Evolutionary conservation across 2,113 vertebrate genomes (phyloP).

Genomic region (Hippocampus abdominalis): DNA sequence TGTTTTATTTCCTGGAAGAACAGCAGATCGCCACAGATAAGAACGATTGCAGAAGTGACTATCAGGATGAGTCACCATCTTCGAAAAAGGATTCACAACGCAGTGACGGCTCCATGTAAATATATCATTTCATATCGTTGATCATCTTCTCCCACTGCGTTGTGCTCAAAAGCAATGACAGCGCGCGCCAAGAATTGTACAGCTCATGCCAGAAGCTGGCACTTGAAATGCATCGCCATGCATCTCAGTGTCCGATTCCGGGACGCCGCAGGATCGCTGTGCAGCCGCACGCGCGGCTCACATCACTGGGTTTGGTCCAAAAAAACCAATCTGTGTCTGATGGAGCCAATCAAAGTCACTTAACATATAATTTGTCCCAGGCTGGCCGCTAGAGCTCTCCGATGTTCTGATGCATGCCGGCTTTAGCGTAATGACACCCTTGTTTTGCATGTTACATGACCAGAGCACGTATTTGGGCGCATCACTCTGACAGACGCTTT

Average conservation of each 20-base stretch:
- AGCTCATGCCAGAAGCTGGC: neutral
- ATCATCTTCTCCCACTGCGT: too few relatives aligned
- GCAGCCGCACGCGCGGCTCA: neutral
- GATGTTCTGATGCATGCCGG: neutral
- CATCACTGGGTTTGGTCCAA: neutral
- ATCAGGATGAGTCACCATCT: too few relatives aligned
- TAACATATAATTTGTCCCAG: neutral
- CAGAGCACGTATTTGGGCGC: conserved; percentile 1
- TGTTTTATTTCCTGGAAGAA: too few relatives aligned
- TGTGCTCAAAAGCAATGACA: too few relatives aligned
- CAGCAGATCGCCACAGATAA: too few relatives aligned
- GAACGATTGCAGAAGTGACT: too few relatives aligned
- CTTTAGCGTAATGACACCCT: neutral
- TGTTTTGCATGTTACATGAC: conserved; percentile 8
- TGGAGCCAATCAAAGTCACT: neutral
- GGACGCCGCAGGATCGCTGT: neutral
- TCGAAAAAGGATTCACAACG: too few relatives aligned
- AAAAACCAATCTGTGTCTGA: neutral
- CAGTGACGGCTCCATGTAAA: too few relatives aligned
- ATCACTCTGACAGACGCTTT: conserved; percentile 11
- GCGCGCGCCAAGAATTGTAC: neutral
- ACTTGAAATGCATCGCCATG: neutral
- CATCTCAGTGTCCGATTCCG: neutral
- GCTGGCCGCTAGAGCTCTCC: neutral
- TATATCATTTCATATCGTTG: too few relatives aligned